Percentiles rank a stretch among this genome's conserved stretches.
These are phyloP conservation scores for Apeira syringaria DNA, from an alignment of 2,888 invertebrate species.

Conservation along the genomic window DNA sequence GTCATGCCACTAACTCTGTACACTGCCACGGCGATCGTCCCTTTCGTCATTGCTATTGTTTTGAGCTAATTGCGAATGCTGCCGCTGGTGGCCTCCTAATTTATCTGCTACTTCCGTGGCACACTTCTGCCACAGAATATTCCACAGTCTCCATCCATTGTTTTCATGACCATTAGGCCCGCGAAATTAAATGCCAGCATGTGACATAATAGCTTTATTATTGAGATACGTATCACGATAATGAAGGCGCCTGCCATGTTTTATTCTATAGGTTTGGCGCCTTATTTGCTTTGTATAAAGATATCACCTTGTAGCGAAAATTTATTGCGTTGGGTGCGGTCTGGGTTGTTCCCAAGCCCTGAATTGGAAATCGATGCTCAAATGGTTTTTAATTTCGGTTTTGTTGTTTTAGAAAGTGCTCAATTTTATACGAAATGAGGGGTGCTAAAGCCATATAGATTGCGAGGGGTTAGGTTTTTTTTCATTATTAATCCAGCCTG, in stretches of 20 bases:
- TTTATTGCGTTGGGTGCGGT: constrained; percentile 32
- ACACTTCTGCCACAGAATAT: constrained; percentile 26
- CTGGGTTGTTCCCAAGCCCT: constrained; percentile 28
- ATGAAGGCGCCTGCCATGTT: constrained; percentile 29
- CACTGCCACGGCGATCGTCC: constrained; percentile 10
- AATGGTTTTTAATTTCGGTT: constrained; percentile 18
- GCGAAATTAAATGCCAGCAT: constrained; percentile 35
- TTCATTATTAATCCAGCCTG: too few relatives aligned
- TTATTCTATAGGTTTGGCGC: constrained; percentile 23
- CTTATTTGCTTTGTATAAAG: constrained; percentile 27
- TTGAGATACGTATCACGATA: constrained; percentile 26
- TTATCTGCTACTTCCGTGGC: constrained; percentile 51
- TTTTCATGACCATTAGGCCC: constrained; percentile 51
- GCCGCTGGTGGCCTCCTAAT: constrained; percentile 50
- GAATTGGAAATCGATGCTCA: constrained; percentile 29
- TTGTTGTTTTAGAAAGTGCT: constrained; percentile 15
- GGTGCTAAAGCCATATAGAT: constrained; percentile 4
- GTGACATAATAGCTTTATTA: constrained; percentile 26
- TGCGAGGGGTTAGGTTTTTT: too few relatives aligned
- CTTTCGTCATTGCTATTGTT: constrained; percentile 45
- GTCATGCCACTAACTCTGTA: too few relatives aligned
- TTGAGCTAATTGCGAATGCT: constrained; percentile 50
- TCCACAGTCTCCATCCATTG: constrained; percentile 43
- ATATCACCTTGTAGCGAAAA: constrained; percentile 28
- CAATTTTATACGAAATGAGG: constrained; percentile 9